phyloP scores from a whole-genome alignment of 1,140 invertebrate species.

The Lordiphosa mommai region DNA sequence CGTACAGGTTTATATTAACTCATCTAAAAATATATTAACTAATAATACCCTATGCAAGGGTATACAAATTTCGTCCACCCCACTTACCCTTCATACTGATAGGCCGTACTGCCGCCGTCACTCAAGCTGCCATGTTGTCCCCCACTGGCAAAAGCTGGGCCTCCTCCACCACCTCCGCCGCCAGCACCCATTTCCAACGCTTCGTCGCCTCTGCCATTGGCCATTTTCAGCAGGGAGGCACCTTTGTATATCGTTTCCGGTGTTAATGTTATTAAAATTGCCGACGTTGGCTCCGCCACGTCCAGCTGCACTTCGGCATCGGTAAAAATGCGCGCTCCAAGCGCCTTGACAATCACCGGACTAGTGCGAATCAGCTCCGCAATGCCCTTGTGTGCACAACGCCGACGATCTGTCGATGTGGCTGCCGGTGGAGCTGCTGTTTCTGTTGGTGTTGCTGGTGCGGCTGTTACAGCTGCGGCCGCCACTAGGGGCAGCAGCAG shows the following conservation, averaged over 20 bases:
- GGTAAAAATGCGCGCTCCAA: constrained; percentile 66
- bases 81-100: constrained; percentile 74
- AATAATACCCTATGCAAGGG: no score
- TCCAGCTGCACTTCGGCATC: constrained; percentile 39
- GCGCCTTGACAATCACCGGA: constrained; percentile 75
- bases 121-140: constrained; percentile 2
- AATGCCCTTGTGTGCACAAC: constrained; percentile 70
- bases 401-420: constrained; percentile 32
- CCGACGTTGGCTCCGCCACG: constrained; percentile 12
- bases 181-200: neutral
- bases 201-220: constrained; percentile 24
- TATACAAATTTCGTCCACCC: no score
- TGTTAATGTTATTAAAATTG: constrained; percentile 79
- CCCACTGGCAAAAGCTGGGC: constrained; percentile 4
- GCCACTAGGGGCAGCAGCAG: constrained; percentile 19
- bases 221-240: constrained; percentile 70
- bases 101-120: constrained; percentile 36
- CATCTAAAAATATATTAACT: no score
- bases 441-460: constrained; percentile 7
- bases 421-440: constrained; percentile 9
- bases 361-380: constrained; percentile 73
- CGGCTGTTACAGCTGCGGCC: constrained; percentile 3
- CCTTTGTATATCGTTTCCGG: constrained; percentile 79
- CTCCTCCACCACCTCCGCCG: constrained; percentile 9
- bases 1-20: no score